Evolutionary conservation across 1,140 invertebrate genomes (phyloP), one percentile per base, ranked within the genome.

Genomic region (Cyrtorhinus lividipennis): DNA sequence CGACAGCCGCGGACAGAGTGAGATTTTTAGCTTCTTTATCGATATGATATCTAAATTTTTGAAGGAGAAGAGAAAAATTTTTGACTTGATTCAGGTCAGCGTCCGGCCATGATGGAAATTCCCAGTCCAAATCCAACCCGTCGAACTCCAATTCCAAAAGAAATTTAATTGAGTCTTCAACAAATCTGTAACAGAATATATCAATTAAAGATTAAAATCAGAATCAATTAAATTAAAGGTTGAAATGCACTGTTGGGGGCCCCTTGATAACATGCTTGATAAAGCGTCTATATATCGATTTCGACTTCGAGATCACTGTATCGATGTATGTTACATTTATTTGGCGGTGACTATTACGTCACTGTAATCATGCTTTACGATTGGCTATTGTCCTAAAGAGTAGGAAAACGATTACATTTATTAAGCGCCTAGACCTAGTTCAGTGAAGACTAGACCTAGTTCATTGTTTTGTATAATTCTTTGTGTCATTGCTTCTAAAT

Each of bases 71-170:
- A 1, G 81, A 79, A 67, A 89, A 87, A 73, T 86, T 83, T 73
- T 82, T 82, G 66, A 78, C 80, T 70, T 84, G 80, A 27, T 76
- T 77, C 67, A 74, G 75, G 68, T 72, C 70, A 30, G 59, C 64
- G 62, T 68, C 71, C 24, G 80, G 73, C 58, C 81, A 75, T 1
- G 77, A 79, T 10, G 91, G 90, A 72, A 91, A 93, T 72, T 94
- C 90, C 88, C 88, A 92, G 69, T 93, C 90, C 46, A 92, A 71
- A 72, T 93, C 90, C 5, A 92, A 74, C 23, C 90, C 90, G 75
- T 92, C 87, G 18, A 92, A 74, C 61, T 75, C 74, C 67, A 81
- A 82, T n/a, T 73, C 73, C 63, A 77, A 76, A n/a, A 87, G 71
- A 12, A 81, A 72, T 56, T 77, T 70, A 64, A 84, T 77, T 1